Evolutionary conservation across 2,113 vertebrate genomes (phyloP).

Genomic region (Paramisgurnus dabryanus): DNA sequence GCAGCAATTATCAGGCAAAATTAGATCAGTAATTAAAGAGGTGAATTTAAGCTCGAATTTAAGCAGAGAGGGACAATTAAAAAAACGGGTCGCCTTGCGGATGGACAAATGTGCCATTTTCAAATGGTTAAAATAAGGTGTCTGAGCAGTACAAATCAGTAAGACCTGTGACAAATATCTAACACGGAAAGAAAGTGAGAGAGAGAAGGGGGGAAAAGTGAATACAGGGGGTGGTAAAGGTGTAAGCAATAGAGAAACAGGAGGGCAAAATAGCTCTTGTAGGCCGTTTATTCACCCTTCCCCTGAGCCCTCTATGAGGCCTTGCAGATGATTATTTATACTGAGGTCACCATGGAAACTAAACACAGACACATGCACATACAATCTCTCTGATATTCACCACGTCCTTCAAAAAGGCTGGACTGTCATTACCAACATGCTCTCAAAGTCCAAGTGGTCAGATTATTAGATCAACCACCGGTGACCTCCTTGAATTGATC

Average conservation of each 20-base stretch:
- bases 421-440: conserved; percentile 10
- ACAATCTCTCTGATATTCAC: conserved; percentile 37
- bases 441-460: conserved; percentile 42
- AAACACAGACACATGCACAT: conserved; percentile 43
- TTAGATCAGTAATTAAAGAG: conserved; percentile 99
- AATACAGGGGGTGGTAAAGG: conserved; percentile 1
- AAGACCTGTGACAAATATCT: background rate
- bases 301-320: conserved; percentile 46
- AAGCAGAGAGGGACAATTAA: conserved; percentile 47
- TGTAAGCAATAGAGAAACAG: background rate
- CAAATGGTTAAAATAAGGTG: background rate
- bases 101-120: conserved; percentile 41
- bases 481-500: conserved; percentile 9
- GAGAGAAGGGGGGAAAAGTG: conserved; percentile 35
- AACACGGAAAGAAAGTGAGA: background rate
- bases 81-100: conserved; percentile 40
- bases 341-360: conserved; percentile 50
- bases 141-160: background rate
- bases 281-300: conserved; percentile 50
- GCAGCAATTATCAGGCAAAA: conserved; percentile 99
- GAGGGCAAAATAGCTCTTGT: conserved; percentile 25
- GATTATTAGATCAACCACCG: conserved; percentile 30
- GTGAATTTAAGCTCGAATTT: conserved; percentile 93
- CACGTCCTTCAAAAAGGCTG: conserved; percentile 48
- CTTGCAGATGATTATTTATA: conserved; percentile 49